Evolutionary conservation across 2,113 vertebrate genomes (phyloP).

Genomic region (Trinectes maculatus): DNA sequence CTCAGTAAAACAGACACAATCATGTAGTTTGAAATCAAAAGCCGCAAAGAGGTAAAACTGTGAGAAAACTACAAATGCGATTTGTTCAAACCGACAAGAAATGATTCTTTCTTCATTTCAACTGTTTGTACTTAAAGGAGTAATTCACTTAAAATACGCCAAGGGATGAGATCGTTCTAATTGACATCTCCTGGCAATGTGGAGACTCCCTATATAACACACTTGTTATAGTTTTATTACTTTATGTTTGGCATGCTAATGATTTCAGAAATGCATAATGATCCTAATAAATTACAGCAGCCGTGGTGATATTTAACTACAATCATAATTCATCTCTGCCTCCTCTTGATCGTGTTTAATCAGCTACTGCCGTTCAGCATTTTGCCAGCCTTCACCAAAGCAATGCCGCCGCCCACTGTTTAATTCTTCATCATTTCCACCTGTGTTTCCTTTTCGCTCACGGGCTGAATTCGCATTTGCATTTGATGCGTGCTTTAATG

Average conservation of each 20-base stretch:
- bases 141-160: slow-evolving; percentile 16
- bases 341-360: slow-evolving; percentile 37
- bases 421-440: slow-evolving; percentile 21
- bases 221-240: slow-evolving; percentile 11
- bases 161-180: slow-evolving; percentile 25
- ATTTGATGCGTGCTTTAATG: neutral
- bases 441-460: slow-evolving; percentile 29
- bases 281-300: slow-evolving; percentile 41
- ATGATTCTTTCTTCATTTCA: neutral
- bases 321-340: slow-evolving; percentile 44
- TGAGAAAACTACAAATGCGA: too few relatives aligned
- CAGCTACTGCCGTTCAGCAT: slow-evolving; percentile 38
- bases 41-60: neutral
- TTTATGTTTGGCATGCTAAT: slow-evolving; percentile 37
- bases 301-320: slow-evolving; percentile 23
- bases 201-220: neutral
- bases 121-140: neutral
- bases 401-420: slow-evolving; percentile 26
- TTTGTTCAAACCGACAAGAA: neutral
- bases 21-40: slow-evolving; percentile 38
- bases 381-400: slow-evolving; percentile 9
- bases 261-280: slow-evolving; percentile 41
- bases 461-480: slow-evolving; percentile 34
- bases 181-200: slow-evolving; percentile 16
- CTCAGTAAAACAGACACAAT: slow-evolving; percentile 6